A percentile compares a stretch with the other conserved stretches of the same genome.
Conservation (phyloP, 1,140 invertebrate genomes). For the Laodelphax striatellus region DNA sequence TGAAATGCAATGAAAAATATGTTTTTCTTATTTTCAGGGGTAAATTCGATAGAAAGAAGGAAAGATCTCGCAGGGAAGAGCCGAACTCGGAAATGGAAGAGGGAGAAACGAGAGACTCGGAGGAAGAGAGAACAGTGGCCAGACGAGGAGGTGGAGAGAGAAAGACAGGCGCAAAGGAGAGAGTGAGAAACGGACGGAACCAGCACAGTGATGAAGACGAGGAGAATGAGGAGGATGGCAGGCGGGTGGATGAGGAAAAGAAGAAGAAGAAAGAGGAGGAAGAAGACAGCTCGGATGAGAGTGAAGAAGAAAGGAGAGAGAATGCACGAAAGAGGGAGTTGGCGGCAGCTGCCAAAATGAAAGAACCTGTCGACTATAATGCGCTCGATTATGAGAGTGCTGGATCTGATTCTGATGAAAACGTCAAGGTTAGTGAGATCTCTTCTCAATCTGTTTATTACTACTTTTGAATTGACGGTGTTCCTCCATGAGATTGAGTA, state of each 20-base stretch:
- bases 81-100: conserved; percentile 4
- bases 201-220: conserved; percentile 1
- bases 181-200: background rate
- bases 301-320: conserved; percentile 1
- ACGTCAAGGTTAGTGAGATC: background rate
- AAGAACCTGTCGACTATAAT: conserved; percentile 13
- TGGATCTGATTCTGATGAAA: background rate
- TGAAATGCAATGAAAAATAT: too few relatives aligned
- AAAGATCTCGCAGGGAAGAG: conserved; percentile 6
- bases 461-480: too few relatives aligned
- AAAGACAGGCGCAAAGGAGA: too few relatives aligned
- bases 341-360: conserved; percentile 1
- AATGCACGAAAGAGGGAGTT: background rate
- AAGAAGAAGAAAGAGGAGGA: background rate
- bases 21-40: background rate
- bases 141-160: conserved; percentile 14
- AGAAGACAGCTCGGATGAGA: background rate
- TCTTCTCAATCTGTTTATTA: too few relatives aligned
- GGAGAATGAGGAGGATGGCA: conserved; percentile 14
- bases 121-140: background rate
- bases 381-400: conserved; percentile 18
- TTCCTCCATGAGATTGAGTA: too few relatives aligned
- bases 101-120: conserved; percentile 5
- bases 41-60: conserved; percentile 4
- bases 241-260: background rate